These are phyloP conservation scores for Anoura caudifer DNA, from an alignment of 2,113 vertebrate species.

Conservation along the genomic window DNA sequence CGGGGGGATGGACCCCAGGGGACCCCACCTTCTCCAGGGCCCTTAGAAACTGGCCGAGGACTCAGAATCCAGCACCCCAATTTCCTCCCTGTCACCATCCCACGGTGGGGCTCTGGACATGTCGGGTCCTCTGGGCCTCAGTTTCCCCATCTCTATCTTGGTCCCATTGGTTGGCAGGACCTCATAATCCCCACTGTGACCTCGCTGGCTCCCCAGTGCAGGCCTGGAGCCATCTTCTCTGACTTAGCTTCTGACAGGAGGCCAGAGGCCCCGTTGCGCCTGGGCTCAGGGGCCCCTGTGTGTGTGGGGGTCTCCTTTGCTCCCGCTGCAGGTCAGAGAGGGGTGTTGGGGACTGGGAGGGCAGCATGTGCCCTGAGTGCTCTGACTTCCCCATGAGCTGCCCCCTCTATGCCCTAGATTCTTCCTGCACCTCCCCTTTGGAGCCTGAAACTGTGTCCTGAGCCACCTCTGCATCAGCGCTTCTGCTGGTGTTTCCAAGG, in stretches of 20 bases:
- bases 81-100: background rate
- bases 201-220: too few species aligned
- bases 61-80: background rate
- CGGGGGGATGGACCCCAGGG: too few species aligned
- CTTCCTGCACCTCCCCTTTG: background rate
- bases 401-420: background rate
- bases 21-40: background rate
- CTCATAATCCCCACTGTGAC: background rate
- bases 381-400: background rate
- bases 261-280: background rate
- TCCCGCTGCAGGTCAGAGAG: background rate
- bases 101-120: background rate
- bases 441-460: background rate
- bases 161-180: background rate
- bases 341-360: too few species aligned
- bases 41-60: background rate
- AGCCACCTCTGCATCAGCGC: background rate
- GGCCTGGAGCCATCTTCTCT: too few species aligned
- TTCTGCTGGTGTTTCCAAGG: background rate
- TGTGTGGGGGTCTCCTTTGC: background rate
- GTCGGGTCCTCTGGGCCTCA: background rate
- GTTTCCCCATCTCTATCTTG: background rate
- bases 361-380: background rate
- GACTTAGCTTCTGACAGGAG: background rate
- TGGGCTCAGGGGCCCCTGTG: fast-evolving